A percentile compares a stretch with the other conserved stretches of the same genome.
These are phyloP conservation scores for Leptestheria dahalacensis DNA, from an alignment of 1,140 invertebrate species.

Conservation along the genomic window DNA sequence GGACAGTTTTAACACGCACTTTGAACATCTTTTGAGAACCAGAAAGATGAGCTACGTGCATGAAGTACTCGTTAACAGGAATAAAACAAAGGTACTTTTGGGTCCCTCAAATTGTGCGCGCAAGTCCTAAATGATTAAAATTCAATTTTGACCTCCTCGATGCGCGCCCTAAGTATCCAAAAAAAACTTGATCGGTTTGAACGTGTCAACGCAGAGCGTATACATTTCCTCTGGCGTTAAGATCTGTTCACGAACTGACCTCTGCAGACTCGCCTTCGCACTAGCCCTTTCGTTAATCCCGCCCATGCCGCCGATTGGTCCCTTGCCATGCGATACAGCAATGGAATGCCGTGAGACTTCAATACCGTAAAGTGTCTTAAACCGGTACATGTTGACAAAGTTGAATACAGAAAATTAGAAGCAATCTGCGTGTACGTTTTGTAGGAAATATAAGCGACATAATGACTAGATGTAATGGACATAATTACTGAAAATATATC, in stretches of 20 bases:
- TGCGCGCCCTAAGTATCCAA: not conserved
- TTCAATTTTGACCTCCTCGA: not conserved
- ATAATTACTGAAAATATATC: too few relatives aligned
- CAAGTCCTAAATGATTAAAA: not conserved
- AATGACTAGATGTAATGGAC: too few relatives aligned
- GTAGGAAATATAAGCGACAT: not conserved
- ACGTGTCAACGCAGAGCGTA: not conserved
- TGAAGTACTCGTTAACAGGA: not conserved
- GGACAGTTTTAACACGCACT: not conserved
- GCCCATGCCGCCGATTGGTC: constrained; percentile 28
- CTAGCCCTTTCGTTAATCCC: constrained; percentile 22
- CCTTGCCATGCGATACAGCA: constrained; percentile 26
- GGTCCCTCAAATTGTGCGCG: not conserved
- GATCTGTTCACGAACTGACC: not conserved
- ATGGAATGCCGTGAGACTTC: constrained; percentile 22
- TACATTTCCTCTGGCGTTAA: not conserved
- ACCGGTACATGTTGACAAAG: not conserved
- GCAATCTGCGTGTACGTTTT: not conserved
- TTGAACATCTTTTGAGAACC: not conserved
- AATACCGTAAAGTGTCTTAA: not conserved
- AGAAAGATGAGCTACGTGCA: not conserved
- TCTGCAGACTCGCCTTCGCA: constrained; percentile 14
- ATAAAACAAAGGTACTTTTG: not conserved
- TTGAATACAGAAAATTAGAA: not conserved
- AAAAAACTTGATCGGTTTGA: not conserved